Conservation (phyloP, 2,797 vertebrate species). For the Pagetopsis macropterus region DNA sequence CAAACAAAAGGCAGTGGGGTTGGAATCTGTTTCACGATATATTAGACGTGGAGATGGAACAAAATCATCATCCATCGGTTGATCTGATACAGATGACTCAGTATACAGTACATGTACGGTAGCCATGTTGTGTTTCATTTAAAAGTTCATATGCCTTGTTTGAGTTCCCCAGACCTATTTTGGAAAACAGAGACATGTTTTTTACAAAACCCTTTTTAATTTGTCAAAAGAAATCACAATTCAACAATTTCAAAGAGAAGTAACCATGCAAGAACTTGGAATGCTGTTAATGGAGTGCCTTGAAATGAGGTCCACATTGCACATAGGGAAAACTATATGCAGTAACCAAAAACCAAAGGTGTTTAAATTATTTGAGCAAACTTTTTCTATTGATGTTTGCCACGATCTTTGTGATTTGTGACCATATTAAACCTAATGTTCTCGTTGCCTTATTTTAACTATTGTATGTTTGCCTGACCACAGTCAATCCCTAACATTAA, state of each 20-base stretch:
- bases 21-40: constrained; percentile 19
- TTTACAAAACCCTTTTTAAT: background rate
- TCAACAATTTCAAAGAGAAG: background rate
- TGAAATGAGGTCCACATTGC: background rate
- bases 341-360: background rate
- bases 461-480: background rate
- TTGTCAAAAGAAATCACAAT: no score
- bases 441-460: background rate
- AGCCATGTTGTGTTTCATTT: background rate
- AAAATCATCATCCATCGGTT: background rate
- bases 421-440: background rate
- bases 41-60: background rate
- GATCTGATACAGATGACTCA: background rate
- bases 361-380: background rate
- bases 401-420: background rate
- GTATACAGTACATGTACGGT: background rate
- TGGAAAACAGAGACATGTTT: background rate
- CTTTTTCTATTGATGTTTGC: background rate
- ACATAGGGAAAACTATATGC: no score
- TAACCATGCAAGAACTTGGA: background rate
- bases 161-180: background rate
- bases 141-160: background rate
- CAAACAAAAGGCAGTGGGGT: constrained; percentile 49
- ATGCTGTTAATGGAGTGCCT: background rate
- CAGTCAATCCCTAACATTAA: background rate